A percentile compares a stretch with the other conserved stretches of the same genome.
Evolutionary conservation across 1,140 invertebrate genomes (phyloP).

Genomic region (Neocloeon triangulifer): DNA sequence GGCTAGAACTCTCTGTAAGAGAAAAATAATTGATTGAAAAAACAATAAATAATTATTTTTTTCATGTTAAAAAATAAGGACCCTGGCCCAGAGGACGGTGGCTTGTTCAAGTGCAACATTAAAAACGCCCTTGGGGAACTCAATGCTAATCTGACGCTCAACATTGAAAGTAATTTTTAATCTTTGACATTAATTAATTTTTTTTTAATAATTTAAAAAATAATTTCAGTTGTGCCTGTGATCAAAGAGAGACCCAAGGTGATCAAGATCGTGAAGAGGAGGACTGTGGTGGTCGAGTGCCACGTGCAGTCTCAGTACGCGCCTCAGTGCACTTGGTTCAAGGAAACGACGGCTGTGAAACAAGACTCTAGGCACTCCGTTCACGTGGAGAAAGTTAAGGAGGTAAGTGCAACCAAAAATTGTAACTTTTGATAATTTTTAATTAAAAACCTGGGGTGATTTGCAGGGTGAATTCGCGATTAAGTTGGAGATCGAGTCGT

Average conservation of each 20-base stretch:
- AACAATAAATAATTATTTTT: too few species aligned
- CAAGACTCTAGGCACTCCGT: slow-evolving; percentile 51
- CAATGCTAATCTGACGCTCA: slow-evolving; percentile 87
- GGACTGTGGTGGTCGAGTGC: slow-evolving; percentile 75
- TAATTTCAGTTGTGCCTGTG: slow-evolving; percentile 64
- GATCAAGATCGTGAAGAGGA: slow-evolving; percentile 71
- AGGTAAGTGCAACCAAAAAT: slow-evolving; percentile 22
- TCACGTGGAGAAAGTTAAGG: slow-evolving; percentile 51
- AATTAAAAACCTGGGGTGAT: slow-evolving; percentile 9
- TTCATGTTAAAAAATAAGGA: too few species aligned
- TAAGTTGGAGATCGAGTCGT: slow-evolving; percentile 66
- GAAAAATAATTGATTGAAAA: background rate
- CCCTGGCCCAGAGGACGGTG: slow-evolving; percentile 84
- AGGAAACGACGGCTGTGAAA: slow-evolving; percentile 52
- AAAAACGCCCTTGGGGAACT: slow-evolving; percentile 90
- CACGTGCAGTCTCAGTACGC: slow-evolving; percentile 68
- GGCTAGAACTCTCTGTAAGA: slow-evolving; percentile 57
- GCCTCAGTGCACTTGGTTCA: slow-evolving; percentile 75
- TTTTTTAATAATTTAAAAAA: slow-evolving; percentile 8
- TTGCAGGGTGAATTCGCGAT: slow-evolving; percentile 63
- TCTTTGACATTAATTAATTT: slow-evolving; percentile 1
- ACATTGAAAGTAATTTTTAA: slow-evolving; percentile 67
- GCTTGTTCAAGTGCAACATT: slow-evolving; percentile 94
- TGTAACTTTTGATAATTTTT: background rate
- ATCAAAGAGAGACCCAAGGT: slow-evolving; percentile 81